These are phyloP conservation scores for Rhinolophus ferrumequinum DNA, from an alignment of 2,113 vertebrate genomes.

Conservation along the genomic window DNA sequence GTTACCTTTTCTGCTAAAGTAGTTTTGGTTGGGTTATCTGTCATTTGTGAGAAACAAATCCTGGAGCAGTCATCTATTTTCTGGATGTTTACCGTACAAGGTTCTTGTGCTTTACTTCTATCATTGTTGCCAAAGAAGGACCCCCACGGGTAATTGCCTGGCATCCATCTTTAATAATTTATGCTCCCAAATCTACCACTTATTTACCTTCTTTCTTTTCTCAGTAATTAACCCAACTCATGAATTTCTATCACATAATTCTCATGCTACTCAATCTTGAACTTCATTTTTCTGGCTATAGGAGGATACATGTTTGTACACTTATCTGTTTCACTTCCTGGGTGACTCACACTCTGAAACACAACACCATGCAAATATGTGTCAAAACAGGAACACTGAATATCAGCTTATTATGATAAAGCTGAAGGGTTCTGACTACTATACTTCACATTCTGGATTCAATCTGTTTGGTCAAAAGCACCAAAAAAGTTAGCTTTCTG, in stretches of 20 bases:
- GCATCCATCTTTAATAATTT: background rate
- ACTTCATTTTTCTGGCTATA: background rate
- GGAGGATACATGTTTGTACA: background rate
- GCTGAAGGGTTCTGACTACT: background rate
- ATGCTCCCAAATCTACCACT: background rate
- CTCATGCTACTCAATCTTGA: background rate
- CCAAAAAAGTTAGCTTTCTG: background rate
- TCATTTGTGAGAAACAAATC: background rate
- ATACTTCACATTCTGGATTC: background rate
- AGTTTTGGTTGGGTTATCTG: background rate
- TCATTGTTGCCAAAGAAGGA: background rate
- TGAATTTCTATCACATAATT: background rate
- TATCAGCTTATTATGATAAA: background rate
- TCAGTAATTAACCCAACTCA: background rate
- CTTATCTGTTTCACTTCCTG: background rate
- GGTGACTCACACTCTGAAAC: background rate
- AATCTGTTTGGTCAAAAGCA: background rate
- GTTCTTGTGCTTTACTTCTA: background rate
- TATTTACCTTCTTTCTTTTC: background rate
- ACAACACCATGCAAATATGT: background rate
- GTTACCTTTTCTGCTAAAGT: background rate
- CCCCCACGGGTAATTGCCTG: background rate
- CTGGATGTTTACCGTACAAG: background rate
- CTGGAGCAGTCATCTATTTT: background rate
- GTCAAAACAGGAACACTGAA: background rate